Evolutionary conservation across 2,888 invertebrate species (phyloP), one percentile per base, ranked within the genome.

Genomic region (Drosophila suboccidentalis): DNA sequence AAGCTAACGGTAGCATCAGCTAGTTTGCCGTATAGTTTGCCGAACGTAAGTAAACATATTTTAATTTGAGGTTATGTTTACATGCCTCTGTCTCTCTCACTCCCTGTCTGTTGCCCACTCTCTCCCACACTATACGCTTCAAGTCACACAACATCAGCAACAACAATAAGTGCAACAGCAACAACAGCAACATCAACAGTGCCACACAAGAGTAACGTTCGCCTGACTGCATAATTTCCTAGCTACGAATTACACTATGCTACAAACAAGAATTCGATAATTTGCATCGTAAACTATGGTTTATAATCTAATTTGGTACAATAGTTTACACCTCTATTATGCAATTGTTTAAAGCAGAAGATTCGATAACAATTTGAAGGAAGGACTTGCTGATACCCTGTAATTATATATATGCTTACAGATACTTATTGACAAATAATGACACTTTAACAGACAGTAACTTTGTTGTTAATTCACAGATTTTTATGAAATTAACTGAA

Each of bases 11-110:
- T 62, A 47, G 78, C 79, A 77, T 79, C 78, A 65, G 73, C 61
- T 71, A 76, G 80, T 76, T 78, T 71, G 55, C 75, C 75, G 58
- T 74, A 71, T 50, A 75, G 78, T 82, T 73, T 63, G 67, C 69
- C 68, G 19, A 65, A 62, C 75, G 73, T 69, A 77, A 76, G 85
- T 74, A 86, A 86, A 86, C 80, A 85, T 78, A 87, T 87, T 87
- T 85, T 83, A 87, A 87, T 87, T 87, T 87, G 85, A 80, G 87
- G 86, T 80, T 87, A 80, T 87, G 86, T 85, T 87, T 87, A 87
- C 82, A 85, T 54, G 71, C 63, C 29, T 8, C 47, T 36, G 26
- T 68, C 29, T 53, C 58, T 32, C 15, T 34, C 49, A 43, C n/a
- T 36, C 39, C 15, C 15, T 41, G 13, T 2, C 44, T n/a, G 36